Evolutionary conservation across 2,113 vertebrate genomes (phyloP), one percentile per base, ranked within the genome.

Genomic region (Prionailurus viverrinus): DNA sequence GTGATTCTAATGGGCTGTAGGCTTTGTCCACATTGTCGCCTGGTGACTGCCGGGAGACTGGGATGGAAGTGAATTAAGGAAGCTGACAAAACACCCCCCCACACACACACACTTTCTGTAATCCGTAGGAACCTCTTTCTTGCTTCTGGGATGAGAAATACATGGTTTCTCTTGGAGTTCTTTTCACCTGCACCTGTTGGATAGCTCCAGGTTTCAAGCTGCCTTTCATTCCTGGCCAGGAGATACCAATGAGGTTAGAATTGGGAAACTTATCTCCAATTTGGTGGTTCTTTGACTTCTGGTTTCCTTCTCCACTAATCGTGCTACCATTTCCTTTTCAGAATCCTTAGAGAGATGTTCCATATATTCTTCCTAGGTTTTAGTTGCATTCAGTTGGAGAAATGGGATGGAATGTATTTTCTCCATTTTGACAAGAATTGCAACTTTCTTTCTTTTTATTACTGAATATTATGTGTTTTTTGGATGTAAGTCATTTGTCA

Each of bases 381-480:
- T 81, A 79, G 79, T 53, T 94, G 13, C 27, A 85, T 78, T 90
- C 51, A 94, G 12, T n/a, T 41, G 36, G 33, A 85, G 29, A 86
- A 85, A 66, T 27, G 68, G 65, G 41, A 51, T 86, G 45, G 53
- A 86, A 25, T 45, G 31, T 74, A 29, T 19, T 83, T 61, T 74
- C 13, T 91, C 45, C 41, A 65, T 53, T 87, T 55, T 86, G 53
- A 85, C 12, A 71, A 25, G 16, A 80, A 63, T 36, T 86, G 27
- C 79, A 84, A 89, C 55, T 39, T 66, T 88, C 51, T 65, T 94
- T 80, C 51, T 65, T 94, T 80, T 91, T 91, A 16, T 82, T 91
- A 63, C 9, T 74, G 65, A 33, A 36, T 53, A 51, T 66, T 93
- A 29, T 58, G 55, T 83, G 33, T 80, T 73, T 33, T 90, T 73